Conservation (phyloP, 2,888 invertebrate species). For the Tricholauxania praeusta region DNA sequence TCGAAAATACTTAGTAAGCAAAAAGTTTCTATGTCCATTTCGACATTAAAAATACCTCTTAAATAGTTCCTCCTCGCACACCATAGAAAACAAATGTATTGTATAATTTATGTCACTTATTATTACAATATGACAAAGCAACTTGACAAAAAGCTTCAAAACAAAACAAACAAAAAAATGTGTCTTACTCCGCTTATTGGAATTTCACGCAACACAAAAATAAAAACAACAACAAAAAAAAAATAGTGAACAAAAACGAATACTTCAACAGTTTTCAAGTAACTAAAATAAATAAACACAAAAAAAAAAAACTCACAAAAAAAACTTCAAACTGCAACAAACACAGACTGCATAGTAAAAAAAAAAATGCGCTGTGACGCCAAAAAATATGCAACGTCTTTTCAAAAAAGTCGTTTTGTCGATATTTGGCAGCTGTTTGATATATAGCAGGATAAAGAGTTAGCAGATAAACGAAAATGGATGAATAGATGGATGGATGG, state of each 20-base stretch:
- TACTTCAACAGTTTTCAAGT: constrained; percentile 8
- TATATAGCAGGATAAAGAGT: not conserved
- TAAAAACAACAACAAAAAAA: constrained; percentile 13
- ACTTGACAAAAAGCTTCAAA: not conserved
- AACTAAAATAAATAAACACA: not conserved
- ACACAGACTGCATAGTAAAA: not conserved
- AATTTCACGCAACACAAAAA: constrained; percentile 37
- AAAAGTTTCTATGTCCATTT: too few species aligned
- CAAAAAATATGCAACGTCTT: constrained; percentile 22
- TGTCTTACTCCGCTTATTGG: constrained; percentile 24
- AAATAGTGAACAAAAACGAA: constrained; percentile 9
- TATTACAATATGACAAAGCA: not conserved
- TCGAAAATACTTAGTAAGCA: too few species aligned
- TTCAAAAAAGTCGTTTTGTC: constrained; percentile 5
- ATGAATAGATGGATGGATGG: not conserved
- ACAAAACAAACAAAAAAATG: not conserved
- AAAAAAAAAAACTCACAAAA: not conserved
- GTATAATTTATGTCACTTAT: not conserved
- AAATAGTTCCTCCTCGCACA: too few species aligned
- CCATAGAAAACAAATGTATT: not conserved
- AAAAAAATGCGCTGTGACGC: not conserved
- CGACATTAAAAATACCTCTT: too few species aligned
- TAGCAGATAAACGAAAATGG: too few species aligned
- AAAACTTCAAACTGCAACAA: not conserved
- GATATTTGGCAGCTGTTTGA: constrained; percentile 14